Evolutionary conservation across 2,797 vertebrate genomes (phyloP), one percentile per base, ranked within the genome.

Genomic region (Channallabes apus): DNA sequence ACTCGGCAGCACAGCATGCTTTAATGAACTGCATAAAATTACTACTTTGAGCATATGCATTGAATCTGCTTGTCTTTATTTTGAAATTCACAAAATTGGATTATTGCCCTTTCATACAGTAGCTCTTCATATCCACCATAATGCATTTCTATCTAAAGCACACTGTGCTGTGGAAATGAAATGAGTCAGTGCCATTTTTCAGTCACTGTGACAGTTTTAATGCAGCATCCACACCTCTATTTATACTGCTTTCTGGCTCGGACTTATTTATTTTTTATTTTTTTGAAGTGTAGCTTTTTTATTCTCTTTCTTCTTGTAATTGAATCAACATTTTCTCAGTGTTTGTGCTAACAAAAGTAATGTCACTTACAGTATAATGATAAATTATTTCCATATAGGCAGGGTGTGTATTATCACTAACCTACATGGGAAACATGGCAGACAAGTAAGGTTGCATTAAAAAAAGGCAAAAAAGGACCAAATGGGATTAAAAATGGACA

Each of bases 131-230:
- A 27, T 69, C 64, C 22, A 35, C 54, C 35, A 62, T 54, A 58
- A 79, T 38, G 62, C 69, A 82, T 82, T 64, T 75, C 41, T 69
- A 69, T 61, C 58, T n/a, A 41, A 65, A 82, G 54, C 54, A 35
- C 62, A 41, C 64, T 69, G 35, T 51, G 27, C 8, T 77, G 54
- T n/a, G 27, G 69, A 71, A 82, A 80, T 87, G 6, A 87, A 85
- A 88, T 51, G 56, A 87, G 82, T 87, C 81, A 75, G 35, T 38
- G 81, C 77, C 54, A 82, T 81, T 80, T 85, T 83, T 87, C 80
- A 86, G 82, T 87, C 82, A 64, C 76, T 22, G 32, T 85, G 86
- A 81, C 86, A 85, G 81, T 77, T 83, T 77, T 82, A 89, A 87
- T 71, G 84, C 85, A 78, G 80, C 27, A 29, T 87, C 61, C 77